Percentiles rank a stretch among this genome's conserved stretches.
Evolutionary conservation across 2,797 vertebrate genomes (phyloP).

Genomic region (Myotis daubentonii): DNA sequence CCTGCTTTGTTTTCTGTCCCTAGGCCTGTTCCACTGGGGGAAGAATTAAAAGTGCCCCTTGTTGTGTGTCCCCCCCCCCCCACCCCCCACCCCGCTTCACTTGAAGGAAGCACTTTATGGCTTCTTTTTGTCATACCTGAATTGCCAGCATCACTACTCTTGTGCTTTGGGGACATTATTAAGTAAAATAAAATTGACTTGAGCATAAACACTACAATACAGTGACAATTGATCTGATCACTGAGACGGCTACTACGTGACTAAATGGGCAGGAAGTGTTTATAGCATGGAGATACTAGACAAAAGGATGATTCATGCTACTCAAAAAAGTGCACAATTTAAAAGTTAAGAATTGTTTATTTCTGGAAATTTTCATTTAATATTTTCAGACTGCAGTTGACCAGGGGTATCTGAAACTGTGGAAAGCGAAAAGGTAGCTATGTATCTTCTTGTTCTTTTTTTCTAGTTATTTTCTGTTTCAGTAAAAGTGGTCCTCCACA

Average conservation of each 20-base stretch:
- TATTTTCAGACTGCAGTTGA: background rate
- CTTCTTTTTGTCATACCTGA: background rate
- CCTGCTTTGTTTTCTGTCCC: background rate
- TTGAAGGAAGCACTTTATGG: background rate
- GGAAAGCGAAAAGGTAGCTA: background rate
- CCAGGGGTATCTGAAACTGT: background rate
- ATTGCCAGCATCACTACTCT: background rate
- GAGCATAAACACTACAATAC: background rate
- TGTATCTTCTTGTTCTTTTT: background rate
- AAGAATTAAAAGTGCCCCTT: background rate
- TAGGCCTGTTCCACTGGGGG: background rate
- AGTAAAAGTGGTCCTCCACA: background rate
- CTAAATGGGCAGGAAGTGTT: background rate
- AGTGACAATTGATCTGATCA: background rate
- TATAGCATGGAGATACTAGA: background rate
- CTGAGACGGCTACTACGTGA: background rate
- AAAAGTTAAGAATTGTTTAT: background rate
- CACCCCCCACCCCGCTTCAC: fast-evolving
- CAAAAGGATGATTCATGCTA: background rate
- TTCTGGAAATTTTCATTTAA: background rate
- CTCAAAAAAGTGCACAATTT: background rate
- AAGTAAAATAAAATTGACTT: background rate
- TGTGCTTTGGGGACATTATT: background rate
- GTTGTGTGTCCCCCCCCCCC: fast-evolving
- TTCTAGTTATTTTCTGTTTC: background rate